Conservation (phyloP, 2,797 vertebrate genomes). For the Mus minutoides region DNA sequence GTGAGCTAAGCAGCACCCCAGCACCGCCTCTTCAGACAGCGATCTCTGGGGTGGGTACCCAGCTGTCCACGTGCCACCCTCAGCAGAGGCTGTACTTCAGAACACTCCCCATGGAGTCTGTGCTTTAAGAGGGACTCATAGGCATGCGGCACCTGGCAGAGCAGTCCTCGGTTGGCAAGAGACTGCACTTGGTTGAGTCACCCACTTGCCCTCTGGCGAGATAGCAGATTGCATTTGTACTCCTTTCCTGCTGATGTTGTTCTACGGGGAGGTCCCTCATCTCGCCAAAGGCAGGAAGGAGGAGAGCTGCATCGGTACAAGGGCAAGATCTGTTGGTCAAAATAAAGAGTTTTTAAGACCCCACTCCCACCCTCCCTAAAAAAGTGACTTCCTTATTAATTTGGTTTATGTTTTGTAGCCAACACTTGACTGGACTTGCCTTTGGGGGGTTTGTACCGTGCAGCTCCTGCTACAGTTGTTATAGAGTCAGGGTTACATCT, state of each 20-base stretch:
- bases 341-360: constrained; percentile 75
- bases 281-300: constrained; percentile 81
- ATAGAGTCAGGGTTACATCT: constrained; percentile 81
- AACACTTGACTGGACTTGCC: constrained; percentile 80
- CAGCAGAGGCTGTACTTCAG: constrained; percentile 84
- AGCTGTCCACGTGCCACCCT: constrained; percentile 86
- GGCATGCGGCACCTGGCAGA: constrained; percentile 84
- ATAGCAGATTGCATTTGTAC: constrained; percentile 78
- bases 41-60: constrained; percentile 75
- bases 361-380: constrained; percentile 72
- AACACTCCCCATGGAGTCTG: constrained; percentile 87
- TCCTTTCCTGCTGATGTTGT: constrained; percentile 71
- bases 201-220: constrained; percentile 66
- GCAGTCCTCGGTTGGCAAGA: constrained; percentile 71
- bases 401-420: constrained; percentile 83
- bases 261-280: constrained; percentile 85
- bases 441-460: constrained; percentile 83
- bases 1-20: constrained; percentile 82
- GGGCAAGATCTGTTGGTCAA: constrained; percentile 86
- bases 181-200: constrained; percentile 72
- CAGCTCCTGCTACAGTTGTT: constrained; percentile 89
- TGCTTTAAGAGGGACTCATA: constrained; percentile 88
- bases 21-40: constrained; percentile 75
- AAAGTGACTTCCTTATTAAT: constrained; percentile 72
- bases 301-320: constrained; percentile 87